Conservation (phyloP, 2,888 invertebrate species). For the Plebejus anna region DNA sequence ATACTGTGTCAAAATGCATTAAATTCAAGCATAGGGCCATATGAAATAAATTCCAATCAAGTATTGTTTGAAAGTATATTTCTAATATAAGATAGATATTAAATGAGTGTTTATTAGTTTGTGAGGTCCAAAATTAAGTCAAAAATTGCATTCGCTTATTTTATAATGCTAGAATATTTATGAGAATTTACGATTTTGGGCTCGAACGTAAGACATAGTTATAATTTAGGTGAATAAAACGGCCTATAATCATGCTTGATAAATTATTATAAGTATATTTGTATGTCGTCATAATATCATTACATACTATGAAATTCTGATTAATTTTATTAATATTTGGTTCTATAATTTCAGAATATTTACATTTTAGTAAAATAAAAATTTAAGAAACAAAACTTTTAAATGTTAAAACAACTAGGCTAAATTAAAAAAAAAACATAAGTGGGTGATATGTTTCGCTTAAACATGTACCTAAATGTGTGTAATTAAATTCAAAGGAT, state of each 20-base stretch:
- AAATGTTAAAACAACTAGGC: background rate
- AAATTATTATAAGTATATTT: background rate
- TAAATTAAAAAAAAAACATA: background rate
- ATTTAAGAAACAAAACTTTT: background rate
- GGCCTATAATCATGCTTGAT: conserved; percentile 8
- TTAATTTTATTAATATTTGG: background rate
- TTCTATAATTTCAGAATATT: background rate
- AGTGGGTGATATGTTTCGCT: background rate
- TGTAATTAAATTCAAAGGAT: background rate
- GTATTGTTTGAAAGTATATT: conserved; percentile 8
- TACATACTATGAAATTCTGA: background rate
- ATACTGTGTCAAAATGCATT: background rate
- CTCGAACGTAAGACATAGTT: background rate
- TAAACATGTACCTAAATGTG: background rate
- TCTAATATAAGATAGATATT: background rate
- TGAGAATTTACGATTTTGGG: background rate
- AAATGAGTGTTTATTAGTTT: background rate
- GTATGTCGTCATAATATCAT: background rate
- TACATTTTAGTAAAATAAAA: background rate
- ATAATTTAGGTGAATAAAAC: conserved; percentile 4
- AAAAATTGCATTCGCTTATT: conserved; percentile 1
- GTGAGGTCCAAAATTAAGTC: conserved; percentile 1
- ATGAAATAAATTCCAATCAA: background rate
- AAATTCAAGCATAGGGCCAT: background rate
- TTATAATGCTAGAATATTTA: background rate